Conservation (phyloP, 2,113 vertebrate genomes). For the chimpanzee (Pan troglodytes) region NHGRI_mPanTro3-v2.1_pri NC_086015.1:99737001-99737500, state of each 20-base stretch:
- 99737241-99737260: background rate
- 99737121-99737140: background rate
- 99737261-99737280: background rate
- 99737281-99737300: background rate
- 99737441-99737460: background rate
- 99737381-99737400: background rate
- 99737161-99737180: background rate
- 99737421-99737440: background rate
- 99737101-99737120: background rate
- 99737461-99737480: background rate
- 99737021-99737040: background rate
- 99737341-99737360: background rate
- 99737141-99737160: background rate
- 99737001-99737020: too few species aligned
- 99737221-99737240: background rate
- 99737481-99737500: background rate
- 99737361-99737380: background rate
- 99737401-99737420: background rate
- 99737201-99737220: background rate
- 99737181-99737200: background rate
- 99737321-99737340: background rate
- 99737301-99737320: background rate
- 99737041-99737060: background rate
- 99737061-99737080: background rate
- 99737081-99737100: background rate